Evolutionary conservation across 53 echinoderm and acorn worm species (phyloP).

Genomic region (Actinopyga echinites): DNA sequence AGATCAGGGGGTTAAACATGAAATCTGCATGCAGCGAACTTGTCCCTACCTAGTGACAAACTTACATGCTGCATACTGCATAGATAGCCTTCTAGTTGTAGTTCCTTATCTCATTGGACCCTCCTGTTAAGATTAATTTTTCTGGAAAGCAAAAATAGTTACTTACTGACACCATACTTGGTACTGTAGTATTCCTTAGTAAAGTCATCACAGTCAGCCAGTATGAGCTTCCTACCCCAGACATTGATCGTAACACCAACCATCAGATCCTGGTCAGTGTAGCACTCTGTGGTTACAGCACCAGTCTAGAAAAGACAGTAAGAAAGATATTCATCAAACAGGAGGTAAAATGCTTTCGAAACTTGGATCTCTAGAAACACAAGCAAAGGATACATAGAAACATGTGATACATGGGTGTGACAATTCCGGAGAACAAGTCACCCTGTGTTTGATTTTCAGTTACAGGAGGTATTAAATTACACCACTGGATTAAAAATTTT

Average conservation of each 20-base stretch:
- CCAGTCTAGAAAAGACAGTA: slow-evolving; percentile 73
- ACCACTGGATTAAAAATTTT: no score
- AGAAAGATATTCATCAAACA: not conserved
- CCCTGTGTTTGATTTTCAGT: no score
- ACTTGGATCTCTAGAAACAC: not conserved
- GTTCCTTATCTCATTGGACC: not conserved
- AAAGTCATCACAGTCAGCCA: slow-evolving; percentile 92
- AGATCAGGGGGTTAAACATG: no score
- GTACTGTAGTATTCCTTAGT: slow-evolving; percentile 89
- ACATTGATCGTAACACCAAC: slow-evolving; percentile 82
- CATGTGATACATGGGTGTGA: no score
- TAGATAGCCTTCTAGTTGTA: not conserved
- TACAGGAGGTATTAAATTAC: no score
- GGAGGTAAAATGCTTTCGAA: not conserved
- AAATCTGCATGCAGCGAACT: no score
- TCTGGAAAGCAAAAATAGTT: not conserved
- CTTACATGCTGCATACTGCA: no score
- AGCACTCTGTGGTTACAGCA: slow-evolving; percentile 82
- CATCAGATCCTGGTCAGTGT: slow-evolving; percentile 78
- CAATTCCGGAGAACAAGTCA: no score
- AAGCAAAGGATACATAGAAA: not conserved
- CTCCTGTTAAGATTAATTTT: not conserved
- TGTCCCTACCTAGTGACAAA: no score
- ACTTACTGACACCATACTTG: slow-evolving; percentile 95
- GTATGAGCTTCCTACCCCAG: slow-evolving; percentile 82